These are phyloP conservation scores for Anticlea derivata DNA, from an alignment of 2,888 invertebrate species.

Conservation along the genomic window DNA sequence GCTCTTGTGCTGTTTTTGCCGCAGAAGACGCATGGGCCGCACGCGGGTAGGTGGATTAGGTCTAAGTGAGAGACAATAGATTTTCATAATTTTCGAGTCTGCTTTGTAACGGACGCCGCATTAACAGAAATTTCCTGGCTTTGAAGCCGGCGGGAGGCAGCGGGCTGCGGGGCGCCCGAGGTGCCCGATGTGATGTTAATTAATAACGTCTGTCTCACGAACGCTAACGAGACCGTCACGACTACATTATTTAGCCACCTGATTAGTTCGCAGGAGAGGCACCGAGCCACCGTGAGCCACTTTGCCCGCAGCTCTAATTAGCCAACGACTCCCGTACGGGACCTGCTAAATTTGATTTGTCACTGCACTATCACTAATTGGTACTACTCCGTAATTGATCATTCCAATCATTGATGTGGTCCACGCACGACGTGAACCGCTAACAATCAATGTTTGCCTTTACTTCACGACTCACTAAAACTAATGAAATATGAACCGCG, in stretches of 20 bases:
- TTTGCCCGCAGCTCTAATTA: conserved; percentile 77
- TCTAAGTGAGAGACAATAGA: no score
- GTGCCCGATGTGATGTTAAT: conserved; percentile 75
- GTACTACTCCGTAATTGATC: conserved; percentile 72
- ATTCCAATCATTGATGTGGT: conserved; percentile 55
- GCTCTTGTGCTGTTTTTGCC: no score
- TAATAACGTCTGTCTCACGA: conserved; percentile 81
- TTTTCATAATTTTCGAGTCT: no score
- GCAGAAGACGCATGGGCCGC: no score
- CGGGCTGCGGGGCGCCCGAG: conserved; percentile 28
- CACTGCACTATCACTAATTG: conserved; percentile 78
- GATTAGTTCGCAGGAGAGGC: conserved; percentile 72
- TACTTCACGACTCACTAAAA: conserved; percentile 54
- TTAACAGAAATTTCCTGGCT: not conserved
- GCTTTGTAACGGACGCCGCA: not conserved
- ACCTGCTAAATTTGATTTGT: conserved; percentile 74
- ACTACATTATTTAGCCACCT: conserved; percentile 82
- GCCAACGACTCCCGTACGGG: conserved; percentile 62
- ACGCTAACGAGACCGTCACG: conserved; percentile 80
- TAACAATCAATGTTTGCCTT: conserved; percentile 54
- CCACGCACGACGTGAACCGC: conserved; percentile 42
- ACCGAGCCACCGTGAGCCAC: conserved; percentile 48
- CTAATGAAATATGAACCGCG: conserved; percentile 68
- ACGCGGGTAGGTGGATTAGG: no score
- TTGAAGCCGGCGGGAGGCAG: not conserved